Conservation (phyloP, 1,140 invertebrate species). For the Zelostemma sp. region DNA sequence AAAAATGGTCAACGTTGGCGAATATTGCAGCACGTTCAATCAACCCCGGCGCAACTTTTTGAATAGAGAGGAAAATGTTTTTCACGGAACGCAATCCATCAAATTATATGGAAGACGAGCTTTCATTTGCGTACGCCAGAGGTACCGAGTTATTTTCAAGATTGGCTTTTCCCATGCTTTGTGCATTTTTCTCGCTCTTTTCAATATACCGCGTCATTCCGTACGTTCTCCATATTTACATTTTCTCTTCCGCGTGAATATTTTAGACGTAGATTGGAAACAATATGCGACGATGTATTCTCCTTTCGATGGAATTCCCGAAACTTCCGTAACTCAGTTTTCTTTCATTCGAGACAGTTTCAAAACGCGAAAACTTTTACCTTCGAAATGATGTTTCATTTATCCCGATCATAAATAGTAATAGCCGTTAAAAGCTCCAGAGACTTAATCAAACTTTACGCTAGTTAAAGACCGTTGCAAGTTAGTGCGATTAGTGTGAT, state of each 20-base stretch:
- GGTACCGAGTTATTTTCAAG: constrained; percentile 46
- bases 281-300: no score
- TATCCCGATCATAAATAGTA: background rate
- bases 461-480: constrained; percentile 53
- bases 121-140: constrained; percentile 9
- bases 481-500: constrained; percentile 56
- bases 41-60: no score
- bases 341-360: no score
- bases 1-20: no score
- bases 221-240: no score
- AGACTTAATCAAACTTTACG: constrained; percentile 8
- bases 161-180: constrained; percentile 36
- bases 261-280: no score
- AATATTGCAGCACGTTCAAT: no score
- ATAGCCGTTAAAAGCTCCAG: background rate
- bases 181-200: constrained; percentile 14
- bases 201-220: background rate
- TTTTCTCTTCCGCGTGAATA: no score
- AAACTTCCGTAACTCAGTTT: no score
- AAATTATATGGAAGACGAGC: constrained; percentile 1
- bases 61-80: constrained; percentile 1
- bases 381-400: background rate
- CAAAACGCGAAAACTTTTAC: no score
- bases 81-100: constrained; percentile 4
- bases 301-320: no score